phyloP scores from a whole-genome alignment of 1,140 invertebrate genomes.

The Diploscapter pachys region DNA sequence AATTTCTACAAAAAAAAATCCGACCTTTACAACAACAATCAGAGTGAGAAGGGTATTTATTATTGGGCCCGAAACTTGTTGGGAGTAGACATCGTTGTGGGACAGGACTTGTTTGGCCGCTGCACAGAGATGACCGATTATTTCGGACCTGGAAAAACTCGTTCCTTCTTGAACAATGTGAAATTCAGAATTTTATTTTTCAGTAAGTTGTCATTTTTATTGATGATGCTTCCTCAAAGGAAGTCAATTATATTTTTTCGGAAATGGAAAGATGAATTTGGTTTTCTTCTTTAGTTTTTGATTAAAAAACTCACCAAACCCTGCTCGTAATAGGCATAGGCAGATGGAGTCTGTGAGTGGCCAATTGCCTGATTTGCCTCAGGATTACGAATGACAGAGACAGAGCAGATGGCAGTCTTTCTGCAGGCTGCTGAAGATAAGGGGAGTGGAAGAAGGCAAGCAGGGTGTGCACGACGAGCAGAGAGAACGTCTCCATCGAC shows the following conservation, averaged over 20 bases:
- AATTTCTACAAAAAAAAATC: neutral
- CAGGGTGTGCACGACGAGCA: constrained; percentile 48
- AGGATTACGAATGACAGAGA: constrained; percentile 36
- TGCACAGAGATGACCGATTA: constrained; percentile 18
- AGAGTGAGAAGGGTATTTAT: constrained; percentile 36
- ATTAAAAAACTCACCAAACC: constrained; percentile 40
- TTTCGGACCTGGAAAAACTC: constrained; percentile 8
- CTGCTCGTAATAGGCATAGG: constrained; percentile 41
- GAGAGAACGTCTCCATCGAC: constrained; percentile 40
- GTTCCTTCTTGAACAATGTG: too few relatives aligned
- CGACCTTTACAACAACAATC: constrained; percentile 15
- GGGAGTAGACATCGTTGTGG: constrained; percentile 39
- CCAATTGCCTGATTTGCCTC: constrained; percentile 32
- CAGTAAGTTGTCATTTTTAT: too few relatives aligned
- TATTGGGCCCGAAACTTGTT: constrained; percentile 44
- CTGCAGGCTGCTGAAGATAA: constrained; percentile 45
- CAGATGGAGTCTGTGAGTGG: constrained; percentile 45
- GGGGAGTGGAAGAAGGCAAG: constrained; percentile 51
- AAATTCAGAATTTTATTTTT: too few relatives aligned
- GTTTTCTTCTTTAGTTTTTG: too few relatives aligned
- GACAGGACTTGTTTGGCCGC: constrained; percentile 31
- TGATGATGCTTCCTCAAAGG: too few relatives aligned
- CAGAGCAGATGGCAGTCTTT: constrained; percentile 38
- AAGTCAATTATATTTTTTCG: too few relatives aligned
- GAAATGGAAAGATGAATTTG: too few relatives aligned